Percentiles rank a stretch among this genome's conserved stretches.
Evolutionary conservation across 2,888 invertebrate species (phyloP).

Genomic region (Lymantria monacha): DNA sequence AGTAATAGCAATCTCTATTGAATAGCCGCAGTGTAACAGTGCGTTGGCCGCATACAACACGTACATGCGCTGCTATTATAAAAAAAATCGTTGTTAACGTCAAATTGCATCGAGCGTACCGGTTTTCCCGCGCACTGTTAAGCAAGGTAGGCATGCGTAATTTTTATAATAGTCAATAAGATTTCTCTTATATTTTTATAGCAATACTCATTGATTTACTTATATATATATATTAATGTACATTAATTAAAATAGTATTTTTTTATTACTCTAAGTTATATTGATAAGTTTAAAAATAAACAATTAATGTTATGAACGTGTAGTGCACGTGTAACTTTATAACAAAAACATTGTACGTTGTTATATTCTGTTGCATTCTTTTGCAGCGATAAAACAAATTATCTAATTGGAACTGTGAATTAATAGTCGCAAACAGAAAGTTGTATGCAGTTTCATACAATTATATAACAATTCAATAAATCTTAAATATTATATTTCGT

Average conservation of each 20-base stretch:
- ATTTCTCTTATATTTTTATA: constrained; percentile 5
- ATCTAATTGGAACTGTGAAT: not conserved
- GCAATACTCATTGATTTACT: not conserved
- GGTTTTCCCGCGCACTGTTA: constrained; percentile 29
- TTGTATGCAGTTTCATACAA: too few species aligned
- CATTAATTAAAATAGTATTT: not conserved
- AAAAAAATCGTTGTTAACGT: constrained; percentile 22
- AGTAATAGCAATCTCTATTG: constrained; percentile 26
- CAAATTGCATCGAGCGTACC: constrained; percentile 31
- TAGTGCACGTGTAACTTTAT: not conserved
- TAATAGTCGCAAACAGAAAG: too few species aligned
- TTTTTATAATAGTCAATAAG: not conserved
- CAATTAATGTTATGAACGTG: not conserved
- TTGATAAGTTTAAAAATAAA: not conserved
- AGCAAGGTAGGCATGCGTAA: constrained; percentile 12
- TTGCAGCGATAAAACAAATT: not conserved
- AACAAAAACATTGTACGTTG: not conserved
- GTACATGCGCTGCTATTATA: constrained; percentile 22
- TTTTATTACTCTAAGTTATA: not conserved
- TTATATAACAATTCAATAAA: too few species aligned
- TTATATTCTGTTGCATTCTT: not conserved
- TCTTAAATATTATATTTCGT: too few species aligned
- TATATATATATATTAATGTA: not conserved
- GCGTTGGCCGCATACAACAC: constrained; percentile 32
- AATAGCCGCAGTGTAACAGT: constrained; percentile 30